phyloP scores from a whole-genome alignment of 2,888 invertebrate species.

The Pseudococcus jackbeardsleyi region DNA sequence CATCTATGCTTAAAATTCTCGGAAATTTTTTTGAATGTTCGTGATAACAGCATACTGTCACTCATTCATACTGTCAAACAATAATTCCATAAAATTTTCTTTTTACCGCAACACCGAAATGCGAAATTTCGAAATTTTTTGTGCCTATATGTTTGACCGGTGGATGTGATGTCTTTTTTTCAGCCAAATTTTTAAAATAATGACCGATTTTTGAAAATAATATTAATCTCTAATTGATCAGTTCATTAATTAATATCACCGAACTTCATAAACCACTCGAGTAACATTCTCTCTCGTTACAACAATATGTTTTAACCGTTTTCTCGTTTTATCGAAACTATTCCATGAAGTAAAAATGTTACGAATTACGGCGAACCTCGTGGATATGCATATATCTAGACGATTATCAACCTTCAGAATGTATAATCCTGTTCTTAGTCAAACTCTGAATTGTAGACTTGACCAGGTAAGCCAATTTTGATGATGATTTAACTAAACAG shows the following conservation, averaged over 20 bases:
- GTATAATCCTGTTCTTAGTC: neutral
- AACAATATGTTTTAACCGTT: constrained; percentile 25
- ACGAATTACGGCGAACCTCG: constrained; percentile 11
- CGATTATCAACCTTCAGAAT: constrained; percentile 2
- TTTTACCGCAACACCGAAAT: constrained; percentile 42
- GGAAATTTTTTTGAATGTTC: neutral
- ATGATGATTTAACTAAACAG: neutral
- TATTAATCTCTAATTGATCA: neutral
- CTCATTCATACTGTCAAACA: neutral
- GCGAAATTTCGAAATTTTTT: constrained; percentile 34
- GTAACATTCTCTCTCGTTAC: neutral
- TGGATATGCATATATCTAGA: constrained; percentile 21
- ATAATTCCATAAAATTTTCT: neutral
- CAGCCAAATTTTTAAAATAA: neutral
- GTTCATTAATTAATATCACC: neutral
- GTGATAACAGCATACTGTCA: constrained; percentile 12
- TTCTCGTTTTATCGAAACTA: neutral
- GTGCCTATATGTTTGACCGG: constrained; percentile 4
- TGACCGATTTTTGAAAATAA: neutral
- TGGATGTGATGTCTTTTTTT: neutral
- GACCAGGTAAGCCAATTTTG: constrained; percentile 10
- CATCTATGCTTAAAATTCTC: too few species aligned
- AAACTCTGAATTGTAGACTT: neutral
- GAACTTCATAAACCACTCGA: neutral
- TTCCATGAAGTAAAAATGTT: constrained; percentile 27